phyloP scores from a whole-genome alignment of 2,797 vertebrate species.

The Peromyscus attwateri region DNA sequence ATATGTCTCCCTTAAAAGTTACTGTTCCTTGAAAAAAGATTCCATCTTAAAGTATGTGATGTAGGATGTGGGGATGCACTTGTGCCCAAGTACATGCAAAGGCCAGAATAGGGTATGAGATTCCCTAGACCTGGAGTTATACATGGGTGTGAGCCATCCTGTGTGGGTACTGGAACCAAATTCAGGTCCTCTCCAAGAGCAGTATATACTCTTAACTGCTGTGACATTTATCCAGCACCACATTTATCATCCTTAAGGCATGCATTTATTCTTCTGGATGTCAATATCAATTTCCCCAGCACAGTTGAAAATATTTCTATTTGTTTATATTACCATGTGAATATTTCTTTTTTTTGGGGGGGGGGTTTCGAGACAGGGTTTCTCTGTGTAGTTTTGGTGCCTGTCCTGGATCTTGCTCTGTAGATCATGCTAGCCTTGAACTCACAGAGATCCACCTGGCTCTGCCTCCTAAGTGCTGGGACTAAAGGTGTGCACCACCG shows the following conservation, averaged over 20 bases:
- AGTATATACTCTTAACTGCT: neutral
- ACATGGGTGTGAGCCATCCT: neutral
- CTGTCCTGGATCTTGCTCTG: too few species aligned
- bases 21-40: neutral
- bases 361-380: too few species aligned
- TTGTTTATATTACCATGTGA: neutral
- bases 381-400: too few species aligned
- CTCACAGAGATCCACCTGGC: too few species aligned
- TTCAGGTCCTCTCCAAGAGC: neutral
- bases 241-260: neutral
- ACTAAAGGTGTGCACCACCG: too few species aligned
- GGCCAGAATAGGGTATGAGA: neutral
- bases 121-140: neutral
- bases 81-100: neutral
- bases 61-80: rapidly evolving
- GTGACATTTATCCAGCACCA: neutral
- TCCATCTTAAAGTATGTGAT: neutral
- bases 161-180: neutral
- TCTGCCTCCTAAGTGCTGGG: too few species aligned
- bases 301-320: neutral
- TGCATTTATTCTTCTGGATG: neutral
- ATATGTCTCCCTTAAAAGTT: neutral
- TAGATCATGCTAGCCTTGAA: too few species aligned
- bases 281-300: neutral
- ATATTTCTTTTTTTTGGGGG: neutral